These are phyloP conservation scores for Oryzias melastigma DNA, from an alignment of 2,113 vertebrate genomes.

Conservation along the genomic window DNA sequence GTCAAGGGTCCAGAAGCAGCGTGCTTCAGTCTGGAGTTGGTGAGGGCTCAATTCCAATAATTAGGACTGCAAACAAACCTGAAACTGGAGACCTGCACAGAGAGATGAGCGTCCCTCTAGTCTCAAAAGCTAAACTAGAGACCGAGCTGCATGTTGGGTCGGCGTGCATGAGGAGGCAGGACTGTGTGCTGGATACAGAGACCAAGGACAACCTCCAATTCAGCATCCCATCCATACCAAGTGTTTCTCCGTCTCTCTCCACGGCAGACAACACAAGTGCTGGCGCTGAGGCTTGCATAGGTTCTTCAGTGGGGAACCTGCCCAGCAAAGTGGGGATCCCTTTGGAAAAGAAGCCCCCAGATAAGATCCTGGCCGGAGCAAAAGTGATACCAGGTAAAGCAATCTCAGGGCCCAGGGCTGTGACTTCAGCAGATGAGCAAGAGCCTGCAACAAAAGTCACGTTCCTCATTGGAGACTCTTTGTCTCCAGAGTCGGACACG, in stretches of 20 bases:
- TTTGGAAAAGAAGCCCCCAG: constrained; percentile 90
- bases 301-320: constrained; percentile 48
- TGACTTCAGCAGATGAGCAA: constrained; percentile 45
- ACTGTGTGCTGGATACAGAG: constrained; percentile 47
- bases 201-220: constrained; percentile 19
- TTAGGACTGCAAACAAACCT: constrained; percentile 71
- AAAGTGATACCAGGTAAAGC: constrained; percentile 19
- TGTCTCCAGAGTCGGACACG: constrained; percentile 97
- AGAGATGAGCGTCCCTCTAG: constrained; percentile 67
- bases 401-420: constrained; percentile 36
- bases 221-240: constrained; percentile 22
- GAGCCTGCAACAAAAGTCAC: constrained; percentile 88
- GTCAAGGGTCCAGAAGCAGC: constrained; percentile 73
- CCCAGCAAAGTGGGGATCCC: constrained; percentile 54
- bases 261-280: constrained; percentile 42
- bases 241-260: constrained; percentile 4
- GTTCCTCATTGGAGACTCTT: constrained; percentile 95
- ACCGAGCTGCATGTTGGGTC: constrained; percentile 77
- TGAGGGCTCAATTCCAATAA: constrained; percentile 36
- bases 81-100: constrained; percentile 65
- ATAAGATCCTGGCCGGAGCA: constrained; percentile 77
- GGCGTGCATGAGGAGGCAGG: constrained; percentile 70
- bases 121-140: constrained; percentile 80
- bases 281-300: constrained; percentile 53
- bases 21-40: constrained; percentile 68